Evolutionary conservation across 2,888 invertebrate species (phyloP).

Genomic region (Apotomis turbidana): DNA sequence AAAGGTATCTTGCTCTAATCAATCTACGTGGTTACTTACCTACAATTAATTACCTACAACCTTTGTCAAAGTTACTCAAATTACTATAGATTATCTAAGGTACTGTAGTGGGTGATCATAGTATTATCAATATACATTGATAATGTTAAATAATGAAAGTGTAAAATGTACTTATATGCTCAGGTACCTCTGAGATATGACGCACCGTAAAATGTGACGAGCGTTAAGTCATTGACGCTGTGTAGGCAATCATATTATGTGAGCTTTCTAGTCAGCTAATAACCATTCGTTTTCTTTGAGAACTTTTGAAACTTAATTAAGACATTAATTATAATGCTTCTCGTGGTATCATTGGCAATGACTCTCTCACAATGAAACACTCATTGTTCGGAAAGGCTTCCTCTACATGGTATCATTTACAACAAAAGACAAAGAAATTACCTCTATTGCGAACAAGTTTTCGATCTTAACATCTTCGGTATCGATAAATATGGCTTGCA

Average conservation of each 20-base stretch:
- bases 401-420: background rate
- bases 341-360: conserved; percentile 9
- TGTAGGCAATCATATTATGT: background rate
- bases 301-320: conserved; percentile 5
- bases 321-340: conserved; percentile 15
- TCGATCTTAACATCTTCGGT: background rate
- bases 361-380: conserved; percentile 13
- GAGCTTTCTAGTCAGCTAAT: conserved; percentile 5
- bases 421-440: conserved; percentile 1
- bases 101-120: no score
- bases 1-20: no score
- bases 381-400: conserved; percentile 23
- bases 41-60: no score
- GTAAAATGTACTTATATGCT: no score
- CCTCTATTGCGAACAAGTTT: background rate
- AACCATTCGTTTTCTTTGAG: background rate
- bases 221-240: background rate
- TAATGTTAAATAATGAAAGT: no score
- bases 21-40: no score
- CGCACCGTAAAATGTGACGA: background rate
- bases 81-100: no score
- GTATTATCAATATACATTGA: no score
- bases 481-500: background rate
- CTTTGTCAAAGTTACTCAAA: no score
- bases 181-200: background rate